Evolutionary conservation across 2,888 invertebrate species (phyloP), one percentile per base, ranked within the genome.

Genomic region (Dasypolia templi): DNA sequence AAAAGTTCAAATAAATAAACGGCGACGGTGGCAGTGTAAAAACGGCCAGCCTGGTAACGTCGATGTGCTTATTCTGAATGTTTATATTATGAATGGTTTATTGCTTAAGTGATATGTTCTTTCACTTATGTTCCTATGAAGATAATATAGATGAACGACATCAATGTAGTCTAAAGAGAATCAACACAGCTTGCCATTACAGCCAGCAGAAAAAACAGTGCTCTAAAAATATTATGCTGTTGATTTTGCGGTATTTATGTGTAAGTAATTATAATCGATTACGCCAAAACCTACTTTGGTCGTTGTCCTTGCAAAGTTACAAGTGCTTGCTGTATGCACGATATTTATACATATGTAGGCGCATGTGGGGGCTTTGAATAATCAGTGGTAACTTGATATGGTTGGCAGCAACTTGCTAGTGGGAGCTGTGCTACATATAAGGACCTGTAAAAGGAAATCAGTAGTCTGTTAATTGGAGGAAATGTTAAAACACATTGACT

Each of bases 291-390:
- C 7, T 39, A 49, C 11, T 72, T 44, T 53, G 17, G 26, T 29
- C 22, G 9, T 19, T 22, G 44, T 35, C 72, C 72, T 72, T 72
- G 42, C 32, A 51, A n/a, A n/a, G n/a, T n/a, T n/a, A n/a, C n/a
- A n/a, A 59, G 35, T 29, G 35, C 53, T 44, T 35, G 26, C 44
- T 59, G 1, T 59, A 42, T 29, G 9, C 17, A 29, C 44, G 9
- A 35, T 51, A 29, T 59, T 22, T 35, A 35, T 51, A 61, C 26
- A 35, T 29, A 12, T 29, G 12, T 35, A 14, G 53, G 44, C 11
- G 12, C 42, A 12, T 44, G 26, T 39, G 56, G 71, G 44, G 5
- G 72, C 22, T 22, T 35, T 22, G n/a, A 46, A 29, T 63, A 19
- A 32, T 74, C 46, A 49, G 2, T 39, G 12, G n/a, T 32, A 17